Evolutionary conservation across 2,797 vertebrate species (phyloP).

Genomic region (Antennarius maculatus): DNA sequence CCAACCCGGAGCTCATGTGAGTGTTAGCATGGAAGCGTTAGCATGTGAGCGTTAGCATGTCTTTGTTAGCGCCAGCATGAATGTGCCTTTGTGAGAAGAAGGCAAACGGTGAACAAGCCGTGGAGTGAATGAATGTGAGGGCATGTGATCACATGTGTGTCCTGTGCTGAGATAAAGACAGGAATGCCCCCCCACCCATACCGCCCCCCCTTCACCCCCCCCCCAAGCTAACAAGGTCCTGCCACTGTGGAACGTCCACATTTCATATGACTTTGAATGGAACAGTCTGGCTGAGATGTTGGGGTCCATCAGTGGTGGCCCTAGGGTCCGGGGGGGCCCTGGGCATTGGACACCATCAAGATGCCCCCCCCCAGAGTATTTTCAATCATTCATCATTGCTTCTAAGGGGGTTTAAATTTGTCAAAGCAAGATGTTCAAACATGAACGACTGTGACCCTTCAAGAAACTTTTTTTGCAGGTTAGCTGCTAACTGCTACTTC

Average conservation of each 20-base stretch:
- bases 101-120: not conserved
- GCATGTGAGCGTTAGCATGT: slow-evolving; percentile 13
- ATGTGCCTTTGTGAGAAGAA: slow-evolving; percentile 18
- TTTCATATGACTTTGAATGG: not conserved
- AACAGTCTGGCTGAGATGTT: too few relatives aligned
- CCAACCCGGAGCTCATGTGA: not conserved
- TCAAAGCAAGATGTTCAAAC: too few relatives aligned
- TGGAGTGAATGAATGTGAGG: slow-evolving; percentile 19
- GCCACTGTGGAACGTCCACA: not conserved
- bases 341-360: too few relatives aligned
- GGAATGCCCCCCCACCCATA: slow-evolving; percentile 45
- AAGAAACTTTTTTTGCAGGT: too few relatives aligned
- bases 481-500: too few relatives aligned
- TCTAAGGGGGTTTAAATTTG: too few relatives aligned
- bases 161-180: slow-evolving; percentile 64
- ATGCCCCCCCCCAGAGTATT: too few relatives aligned
- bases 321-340: too few relatives aligned
- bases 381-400: too few relatives aligned
- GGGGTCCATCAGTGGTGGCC: too few relatives aligned
- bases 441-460: too few relatives aligned
- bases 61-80: slow-evolving; percentile 28
- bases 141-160: slow-evolving; percentile 70
- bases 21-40: slow-evolving; percentile 19
- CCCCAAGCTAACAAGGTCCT: slow-evolving; percentile 27
- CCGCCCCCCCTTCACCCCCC: slow-evolving; percentile 9